These are phyloP conservation scores for Chydorus sphaericus DNA, from an alignment of 2,888 invertebrate genomes.

Conservation along the genomic window DNA sequence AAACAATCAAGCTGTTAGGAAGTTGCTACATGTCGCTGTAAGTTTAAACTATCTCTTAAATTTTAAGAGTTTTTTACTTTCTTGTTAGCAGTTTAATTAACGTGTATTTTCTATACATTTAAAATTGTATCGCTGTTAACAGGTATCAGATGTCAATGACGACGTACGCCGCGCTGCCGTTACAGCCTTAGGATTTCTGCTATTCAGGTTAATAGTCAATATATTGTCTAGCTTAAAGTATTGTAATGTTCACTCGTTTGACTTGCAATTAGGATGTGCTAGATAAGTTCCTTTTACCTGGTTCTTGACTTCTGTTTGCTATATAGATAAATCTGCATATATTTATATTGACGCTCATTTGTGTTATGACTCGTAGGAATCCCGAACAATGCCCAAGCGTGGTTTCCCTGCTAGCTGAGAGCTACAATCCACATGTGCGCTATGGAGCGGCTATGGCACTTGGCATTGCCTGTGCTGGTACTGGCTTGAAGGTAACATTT, in stretches of 20 bases:
- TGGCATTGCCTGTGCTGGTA: constrained; percentile 97
- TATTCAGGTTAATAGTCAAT: constrained; percentile 54
- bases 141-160: constrained; percentile 91
- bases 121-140: background rate
- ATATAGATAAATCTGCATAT: background rate
- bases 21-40: constrained; percentile 87
- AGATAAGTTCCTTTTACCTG: background rate
- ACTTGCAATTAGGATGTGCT: background rate
- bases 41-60: constrained; percentile 26
- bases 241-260: background rate
- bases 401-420: constrained; percentile 89
- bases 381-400: constrained; percentile 96
- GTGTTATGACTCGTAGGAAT: constrained; percentile 39
- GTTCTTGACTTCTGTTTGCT: background rate
- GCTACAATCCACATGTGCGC: constrained; percentile 97
- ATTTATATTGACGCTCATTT: background rate
- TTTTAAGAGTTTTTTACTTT: background rate
- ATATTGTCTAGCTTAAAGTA: background rate
- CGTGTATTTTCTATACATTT: constrained; percentile 17
- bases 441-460: constrained; percentile 99
- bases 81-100: background rate
- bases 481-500: constrained; percentile 52
- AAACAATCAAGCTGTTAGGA: constrained; percentile 89
- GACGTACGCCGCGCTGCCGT: constrained; percentile 97
- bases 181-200: constrained; percentile 91